Evolutionary conservation across 2,113 vertebrate species (phyloP).

Genomic region (Guaruba guarouba): DNA sequence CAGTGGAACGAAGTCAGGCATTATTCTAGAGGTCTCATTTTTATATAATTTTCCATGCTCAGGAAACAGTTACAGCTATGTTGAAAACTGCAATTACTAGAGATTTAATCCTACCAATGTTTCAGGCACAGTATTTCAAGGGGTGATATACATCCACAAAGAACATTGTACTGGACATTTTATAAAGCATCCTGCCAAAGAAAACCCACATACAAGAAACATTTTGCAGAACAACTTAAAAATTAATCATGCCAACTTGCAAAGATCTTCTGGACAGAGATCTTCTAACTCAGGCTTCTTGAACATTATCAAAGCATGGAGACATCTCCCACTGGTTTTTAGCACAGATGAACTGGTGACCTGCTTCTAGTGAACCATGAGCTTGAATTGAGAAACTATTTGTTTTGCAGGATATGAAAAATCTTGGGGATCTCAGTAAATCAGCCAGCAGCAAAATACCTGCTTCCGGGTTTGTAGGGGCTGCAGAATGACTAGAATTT

Average conservation of each 20-base stretch:
- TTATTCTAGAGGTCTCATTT: neutral
- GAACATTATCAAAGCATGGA: neutral
- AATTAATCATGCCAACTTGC: neutral
- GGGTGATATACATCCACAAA: neutral
- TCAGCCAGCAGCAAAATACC: neutral
- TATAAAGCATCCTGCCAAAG: neutral
- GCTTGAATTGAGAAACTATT: neutral
- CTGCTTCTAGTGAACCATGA: neutral
- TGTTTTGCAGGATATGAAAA: neutral
- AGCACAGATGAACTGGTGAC: neutral
- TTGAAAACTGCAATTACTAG: neutral
- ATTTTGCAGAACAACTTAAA: neutral
- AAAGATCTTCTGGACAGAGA: neutral
- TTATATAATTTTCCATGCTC: neutral
- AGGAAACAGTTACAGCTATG: neutral
- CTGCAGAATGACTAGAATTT: neutral
- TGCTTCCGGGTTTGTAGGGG: neutral
- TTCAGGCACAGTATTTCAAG: neutral
- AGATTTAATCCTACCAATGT: neutral
- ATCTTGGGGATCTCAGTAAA: neutral
- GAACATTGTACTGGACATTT: neutral
- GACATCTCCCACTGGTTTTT: neutral
- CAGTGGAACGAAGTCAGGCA: neutral
- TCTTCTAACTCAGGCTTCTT: neutral
- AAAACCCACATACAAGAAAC: neutral